Percentiles rank a stretch among this genome's conserved stretches.
phyloP scores from a whole-genome alignment of 1,140 invertebrate species.

The Drosophila sulfurigaster region DNA sequence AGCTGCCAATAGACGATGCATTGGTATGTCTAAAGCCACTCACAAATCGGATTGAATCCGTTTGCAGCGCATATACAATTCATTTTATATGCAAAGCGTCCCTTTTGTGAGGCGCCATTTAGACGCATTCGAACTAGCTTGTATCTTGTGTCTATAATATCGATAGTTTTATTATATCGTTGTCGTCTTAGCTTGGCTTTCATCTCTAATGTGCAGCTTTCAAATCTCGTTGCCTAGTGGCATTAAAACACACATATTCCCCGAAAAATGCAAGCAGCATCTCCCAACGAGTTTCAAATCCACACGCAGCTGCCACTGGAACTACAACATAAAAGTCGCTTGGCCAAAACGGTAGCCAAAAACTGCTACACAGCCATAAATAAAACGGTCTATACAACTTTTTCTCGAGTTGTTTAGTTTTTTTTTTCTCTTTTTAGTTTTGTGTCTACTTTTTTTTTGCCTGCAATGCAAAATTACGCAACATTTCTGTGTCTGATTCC shows the following conservation, averaged over 20 bases:
- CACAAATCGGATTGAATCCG: slow-evolving; percentile 17
- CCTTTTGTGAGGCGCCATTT: slow-evolving; percentile 31
- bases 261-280: slow-evolving; percentile 28
- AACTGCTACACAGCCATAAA: slow-evolving; percentile 50
- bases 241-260: slow-evolving; percentile 43
- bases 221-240: slow-evolving; percentile 37
- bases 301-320: slow-evolving; percentile 42
- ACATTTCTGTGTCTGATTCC: slow-evolving; percentile 53
- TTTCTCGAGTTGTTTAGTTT: slow-evolving; percentile 22
- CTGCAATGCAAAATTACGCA: slow-evolving; percentile 60
- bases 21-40: slow-evolving; percentile 35
- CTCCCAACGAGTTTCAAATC: slow-evolving; percentile 39
- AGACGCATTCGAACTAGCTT: slow-evolving; percentile 4
- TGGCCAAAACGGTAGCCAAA: slow-evolving; percentile 54
- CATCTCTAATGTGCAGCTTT: slow-evolving; percentile 25
- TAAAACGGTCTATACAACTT: slow-evolving; percentile 47
- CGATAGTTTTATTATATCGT: slow-evolving; percentile 13
- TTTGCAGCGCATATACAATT: slow-evolving; percentile 13
- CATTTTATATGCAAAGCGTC: slow-evolving; percentile 35
- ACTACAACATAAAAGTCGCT: slow-evolving; percentile 45
- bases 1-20: slow-evolving; percentile 41
- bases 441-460: slow-evolving; percentile 2
- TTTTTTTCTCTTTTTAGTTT: slow-evolving; percentile 16
- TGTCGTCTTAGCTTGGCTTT: background rate
- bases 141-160: slow-evolving; percentile 6